Percentiles rank a stretch among this genome's conserved stretches.
Conservation (phyloP, 2,888 invertebrate genomes). For the Neoitamus cyanurus region DNA sequence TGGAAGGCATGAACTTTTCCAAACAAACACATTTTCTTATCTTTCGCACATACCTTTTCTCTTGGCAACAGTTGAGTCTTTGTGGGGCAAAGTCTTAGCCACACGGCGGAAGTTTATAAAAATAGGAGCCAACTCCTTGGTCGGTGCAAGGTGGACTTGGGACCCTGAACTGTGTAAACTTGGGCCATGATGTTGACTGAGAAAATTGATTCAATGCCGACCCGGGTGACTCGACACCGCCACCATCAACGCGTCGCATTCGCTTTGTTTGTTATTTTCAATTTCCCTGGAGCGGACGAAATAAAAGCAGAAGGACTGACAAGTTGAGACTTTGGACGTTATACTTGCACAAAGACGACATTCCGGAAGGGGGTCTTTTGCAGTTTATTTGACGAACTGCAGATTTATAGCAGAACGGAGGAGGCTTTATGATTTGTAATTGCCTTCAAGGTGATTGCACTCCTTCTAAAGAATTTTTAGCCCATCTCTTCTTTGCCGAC, state of each 20-base stretch:
- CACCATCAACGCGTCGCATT: neutral
- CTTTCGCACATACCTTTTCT: neutral
- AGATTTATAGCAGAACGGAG: neutral
- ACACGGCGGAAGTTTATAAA: neutral
- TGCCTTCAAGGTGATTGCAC: neutral
- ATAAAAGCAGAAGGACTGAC: neutral
- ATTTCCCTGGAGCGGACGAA: neutral
- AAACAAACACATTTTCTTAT: neutral
- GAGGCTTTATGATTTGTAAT: neutral
- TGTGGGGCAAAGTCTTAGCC: neutral
- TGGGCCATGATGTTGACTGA: neutral
- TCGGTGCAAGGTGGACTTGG: neutral
- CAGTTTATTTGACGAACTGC: neutral
- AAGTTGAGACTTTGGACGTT: neutral
- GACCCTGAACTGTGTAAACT: neutral
- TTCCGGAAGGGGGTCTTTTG: neutral
- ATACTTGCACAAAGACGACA: neutral
- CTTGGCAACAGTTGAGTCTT: neutral
- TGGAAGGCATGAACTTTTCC: neutral
- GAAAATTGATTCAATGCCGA: neutral
- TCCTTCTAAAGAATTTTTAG: no score
- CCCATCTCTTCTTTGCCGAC: no score
- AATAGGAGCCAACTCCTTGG: neutral
- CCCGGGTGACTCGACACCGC: neutral
- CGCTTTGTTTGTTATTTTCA: neutral